phyloP scores from a whole-genome alignment of 2,888 invertebrate species.

The Carterocephalus palaemon region DNA sequence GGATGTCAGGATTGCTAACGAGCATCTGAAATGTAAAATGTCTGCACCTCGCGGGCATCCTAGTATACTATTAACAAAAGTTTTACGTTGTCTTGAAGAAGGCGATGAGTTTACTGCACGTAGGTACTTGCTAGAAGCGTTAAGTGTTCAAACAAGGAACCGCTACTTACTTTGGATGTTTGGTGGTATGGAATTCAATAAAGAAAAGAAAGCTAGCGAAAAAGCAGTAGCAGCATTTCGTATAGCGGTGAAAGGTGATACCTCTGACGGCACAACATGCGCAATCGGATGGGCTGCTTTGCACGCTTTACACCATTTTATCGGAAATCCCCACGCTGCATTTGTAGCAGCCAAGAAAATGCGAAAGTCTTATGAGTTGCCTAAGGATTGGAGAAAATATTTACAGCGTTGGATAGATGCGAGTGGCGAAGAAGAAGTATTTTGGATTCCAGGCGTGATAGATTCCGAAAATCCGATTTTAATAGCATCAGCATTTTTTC shows the following conservation, averaged over 20 bases:
- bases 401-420: slow-evolving; percentile 53
- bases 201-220: slow-evolving; percentile 39
- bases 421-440: slow-evolving; percentile 65
- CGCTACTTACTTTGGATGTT: slow-evolving; percentile 62
- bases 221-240: slow-evolving; percentile 55
- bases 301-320: slow-evolving; percentile 55
- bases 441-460: slow-evolving; percentile 56
- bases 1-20: slow-evolving; percentile 49
- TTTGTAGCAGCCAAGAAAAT: slow-evolving; percentile 61
- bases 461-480: slow-evolving; percentile 51
- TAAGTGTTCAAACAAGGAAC: slow-evolving; percentile 49
- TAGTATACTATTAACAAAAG: slow-evolving; percentile 50
- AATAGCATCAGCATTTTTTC: slow-evolving; percentile 65
- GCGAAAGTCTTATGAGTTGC: slow-evolving; percentile 59
- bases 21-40: slow-evolving; percentile 45
- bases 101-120: slow-evolving; percentile 47
- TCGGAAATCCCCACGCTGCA: slow-evolving; percentile 46
- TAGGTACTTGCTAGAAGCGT: slow-evolving; percentile 47
- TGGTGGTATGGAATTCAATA: slow-evolving; percentile 56
- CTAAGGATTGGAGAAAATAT: slow-evolving; percentile 55
- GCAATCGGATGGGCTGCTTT: slow-evolving; percentile 68
- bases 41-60: slow-evolving; percentile 45
- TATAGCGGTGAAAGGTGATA: slow-evolving; percentile 61
- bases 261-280: slow-evolving; percentile 60
- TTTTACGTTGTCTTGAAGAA: slow-evolving; percentile 57